Percentiles rank a stretch among this genome's conserved stretches.
phyloP scores from a whole-genome alignment of 35 echinoderm and acorn worm genomes.

The Amphiura filiformis region DNA sequence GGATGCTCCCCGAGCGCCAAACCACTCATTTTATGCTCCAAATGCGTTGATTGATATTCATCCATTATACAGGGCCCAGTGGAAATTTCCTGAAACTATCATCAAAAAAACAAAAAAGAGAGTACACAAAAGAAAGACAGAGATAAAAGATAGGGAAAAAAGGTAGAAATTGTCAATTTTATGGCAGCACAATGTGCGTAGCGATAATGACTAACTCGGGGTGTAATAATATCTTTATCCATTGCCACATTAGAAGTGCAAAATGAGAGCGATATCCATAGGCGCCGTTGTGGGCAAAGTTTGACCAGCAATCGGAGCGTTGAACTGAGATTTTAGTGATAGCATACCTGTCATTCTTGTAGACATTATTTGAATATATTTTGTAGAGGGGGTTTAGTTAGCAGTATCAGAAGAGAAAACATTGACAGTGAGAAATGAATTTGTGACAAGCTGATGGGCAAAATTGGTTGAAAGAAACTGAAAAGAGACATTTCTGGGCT shows the following conservation, averaged over 20 bases:
- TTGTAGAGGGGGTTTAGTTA: not conserved
- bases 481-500: too few species aligned
- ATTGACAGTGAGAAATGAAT: not conserved
- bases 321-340: not conserved
- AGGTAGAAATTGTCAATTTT: too few species aligned
- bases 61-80: not conserved
- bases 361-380: not conserved
- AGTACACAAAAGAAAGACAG: too few species aligned
- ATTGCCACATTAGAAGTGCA: not conserved
- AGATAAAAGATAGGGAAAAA: too few species aligned
- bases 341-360: not conserved
- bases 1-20: not conserved
- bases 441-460: not conserved
- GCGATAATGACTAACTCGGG: not conserved
- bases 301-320: not conserved
- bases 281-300: not conserved
- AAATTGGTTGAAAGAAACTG: not conserved
- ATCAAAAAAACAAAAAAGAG: too few species aligned
- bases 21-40: conserved; percentile 10
- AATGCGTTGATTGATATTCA: conserved; percentile 4
- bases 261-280: not conserved
- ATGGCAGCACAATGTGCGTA: too few species aligned
- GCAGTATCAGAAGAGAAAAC: not conserved
- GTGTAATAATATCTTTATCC: not conserved
- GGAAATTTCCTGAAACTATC: not conserved